Percentiles rank a stretch among this genome's conserved stretches.
Conservation (phyloP, 2,797 vertebrate genomes). For the Acanthis flammea region DNA sequence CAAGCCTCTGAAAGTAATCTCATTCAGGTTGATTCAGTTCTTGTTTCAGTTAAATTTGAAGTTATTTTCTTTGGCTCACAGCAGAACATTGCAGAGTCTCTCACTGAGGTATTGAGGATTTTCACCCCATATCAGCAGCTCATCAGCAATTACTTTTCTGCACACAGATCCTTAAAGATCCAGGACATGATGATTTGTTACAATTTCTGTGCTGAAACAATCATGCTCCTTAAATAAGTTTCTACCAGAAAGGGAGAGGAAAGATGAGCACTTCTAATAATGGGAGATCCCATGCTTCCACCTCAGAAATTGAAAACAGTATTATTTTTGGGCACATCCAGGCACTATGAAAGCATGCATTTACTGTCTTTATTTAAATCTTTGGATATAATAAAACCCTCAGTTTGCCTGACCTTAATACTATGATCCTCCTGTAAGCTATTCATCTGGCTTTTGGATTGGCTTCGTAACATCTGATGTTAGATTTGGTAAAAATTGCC, state of each 20-base stretch:
- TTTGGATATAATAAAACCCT: neutral
- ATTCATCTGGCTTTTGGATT: neutral
- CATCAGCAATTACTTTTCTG: conserved; percentile 65
- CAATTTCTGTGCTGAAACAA: conserved; percentile 47
- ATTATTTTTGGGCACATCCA: neutral
- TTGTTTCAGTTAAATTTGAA: conserved; percentile 55
- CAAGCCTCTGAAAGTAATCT: conserved; percentile 45
- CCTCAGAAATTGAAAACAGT: neutral
- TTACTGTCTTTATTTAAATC: neutral
- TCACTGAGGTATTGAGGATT: conserved; percentile 45
- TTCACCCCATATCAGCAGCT: conserved; percentile 52
- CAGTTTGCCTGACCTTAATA: neutral
- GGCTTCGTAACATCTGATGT: neutral
- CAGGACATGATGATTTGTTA: conserved; percentile 41
- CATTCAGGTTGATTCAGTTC: conserved; percentile 50
- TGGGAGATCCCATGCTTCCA: neutral
- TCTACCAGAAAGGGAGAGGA: neutral
- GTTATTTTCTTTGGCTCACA: conserved; percentile 62
- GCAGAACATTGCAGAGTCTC: conserved; percentile 23
- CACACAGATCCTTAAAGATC: conserved; percentile 62
- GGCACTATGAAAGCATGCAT: neutral
- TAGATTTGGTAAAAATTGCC: neutral
- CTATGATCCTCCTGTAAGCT: neutral
- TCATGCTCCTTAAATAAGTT: conserved; percentile 25
- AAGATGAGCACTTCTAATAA: neutral